phyloP scores from a whole-genome alignment of 2,797 vertebrate species.

The Cirrhinus molitorella region DNA sequence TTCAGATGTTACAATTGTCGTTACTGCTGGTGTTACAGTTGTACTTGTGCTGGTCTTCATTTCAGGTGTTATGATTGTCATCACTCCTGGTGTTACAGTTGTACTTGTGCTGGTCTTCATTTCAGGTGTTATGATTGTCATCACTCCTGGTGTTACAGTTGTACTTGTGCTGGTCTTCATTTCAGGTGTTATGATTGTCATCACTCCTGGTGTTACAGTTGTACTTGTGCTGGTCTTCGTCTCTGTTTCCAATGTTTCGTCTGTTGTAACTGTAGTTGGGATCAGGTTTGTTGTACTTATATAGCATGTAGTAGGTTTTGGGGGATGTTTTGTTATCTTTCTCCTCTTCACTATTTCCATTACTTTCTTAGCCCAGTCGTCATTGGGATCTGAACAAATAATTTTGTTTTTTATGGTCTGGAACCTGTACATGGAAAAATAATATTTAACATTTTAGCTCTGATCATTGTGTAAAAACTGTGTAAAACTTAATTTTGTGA shows the following conservation, averaged over 20 bases:
- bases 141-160: background rate
- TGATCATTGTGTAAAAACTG: too few species aligned
- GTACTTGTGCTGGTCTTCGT: background rate
- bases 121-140: accelerated
- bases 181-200: accelerated
- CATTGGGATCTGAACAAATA: slow-evolving; percentile 30
- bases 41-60: background rate
- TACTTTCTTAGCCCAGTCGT: accelerated
- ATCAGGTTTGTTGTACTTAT: background rate
- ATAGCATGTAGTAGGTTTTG: accelerated
- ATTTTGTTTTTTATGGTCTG: accelerated
- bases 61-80: accelerated
- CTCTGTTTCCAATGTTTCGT: accelerated
- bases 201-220: background rate
- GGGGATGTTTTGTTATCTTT: accelerated
- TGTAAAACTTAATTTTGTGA: background rate
- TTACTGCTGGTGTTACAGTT: too few species aligned
- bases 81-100: background rate
- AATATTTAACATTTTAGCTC: background rate
- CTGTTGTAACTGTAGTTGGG: background rate
- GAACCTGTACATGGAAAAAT: background rate
- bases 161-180: too few species aligned
- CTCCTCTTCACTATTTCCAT: accelerated
- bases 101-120: too few species aligned
- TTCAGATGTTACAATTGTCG: accelerated